Evolutionary conservation across 2,888 invertebrate species (phyloP).

Genomic region (Flabesymbios commensalis): DNA sequence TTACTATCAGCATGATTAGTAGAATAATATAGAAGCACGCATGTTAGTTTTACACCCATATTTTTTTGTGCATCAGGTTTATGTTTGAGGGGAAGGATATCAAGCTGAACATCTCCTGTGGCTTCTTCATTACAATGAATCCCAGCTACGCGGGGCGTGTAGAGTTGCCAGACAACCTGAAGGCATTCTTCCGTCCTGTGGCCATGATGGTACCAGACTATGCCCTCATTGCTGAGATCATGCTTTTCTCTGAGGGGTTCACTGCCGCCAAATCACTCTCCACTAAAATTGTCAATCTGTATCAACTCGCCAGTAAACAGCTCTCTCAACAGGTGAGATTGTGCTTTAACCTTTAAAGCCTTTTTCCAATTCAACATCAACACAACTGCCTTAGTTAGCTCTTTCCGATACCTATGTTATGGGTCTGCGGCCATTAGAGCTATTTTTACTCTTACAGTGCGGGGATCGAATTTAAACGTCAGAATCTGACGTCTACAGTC

Average conservation of each 20-base stretch:
- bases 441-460: too few species aligned
- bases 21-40: too few species aligned
- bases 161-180: slow-evolving; percentile 61
- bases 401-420: too few species aligned
- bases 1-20: too few species aligned
- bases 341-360: too few species aligned
- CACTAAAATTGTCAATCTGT: slow-evolving; percentile 60
- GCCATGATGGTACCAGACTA: slow-evolving; percentile 63
- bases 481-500: too few species aligned
- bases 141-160: slow-evolving; percentile 61
- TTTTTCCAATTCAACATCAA: too few species aligned
- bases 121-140: slow-evolving; percentile 62
- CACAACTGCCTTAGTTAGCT: too few species aligned
- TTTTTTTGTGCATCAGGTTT: too few species aligned
- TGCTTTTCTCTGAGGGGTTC: slow-evolving; percentile 61
- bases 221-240: slow-evolving; percentile 59
- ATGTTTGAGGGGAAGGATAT: slow-evolving; percentile 61
- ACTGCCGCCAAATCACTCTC: slow-evolving; percentile 56
- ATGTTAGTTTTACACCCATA: too few species aligned
- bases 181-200: slow-evolving; percentile 59
- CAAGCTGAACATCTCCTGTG: slow-evolving; percentile 58
- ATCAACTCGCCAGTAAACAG: slow-evolving; percentile 59
- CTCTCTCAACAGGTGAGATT: slow-evolving; percentile 54
- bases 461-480: too few species aligned
- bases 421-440: too few species aligned